These are phyloP conservation scores for Polyodon spathula DNA, from an alignment of 2,113 vertebrate genomes.

Conservation along the genomic window DNA sequence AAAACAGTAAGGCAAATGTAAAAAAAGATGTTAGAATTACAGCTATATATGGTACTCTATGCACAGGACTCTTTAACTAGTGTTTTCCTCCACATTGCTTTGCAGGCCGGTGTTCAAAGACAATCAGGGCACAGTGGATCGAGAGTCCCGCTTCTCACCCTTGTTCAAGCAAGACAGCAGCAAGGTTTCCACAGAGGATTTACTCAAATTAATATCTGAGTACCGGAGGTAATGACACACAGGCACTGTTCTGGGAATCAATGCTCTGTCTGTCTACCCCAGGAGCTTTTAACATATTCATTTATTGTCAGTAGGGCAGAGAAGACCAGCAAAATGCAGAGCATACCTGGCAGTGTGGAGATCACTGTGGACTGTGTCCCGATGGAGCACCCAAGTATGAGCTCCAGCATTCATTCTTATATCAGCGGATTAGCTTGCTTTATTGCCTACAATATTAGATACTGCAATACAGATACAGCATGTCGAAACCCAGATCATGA, in stretches of 20 bases:
- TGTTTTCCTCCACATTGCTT: constrained; percentile 15
- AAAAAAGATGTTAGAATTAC: too few relatives aligned
- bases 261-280: background rate
- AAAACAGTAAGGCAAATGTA: too few relatives aligned
- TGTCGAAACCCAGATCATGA: too few relatives aligned
- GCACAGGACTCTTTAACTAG: background rate
- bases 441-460: too few relatives aligned
- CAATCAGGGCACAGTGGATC: constrained; percentile 85
- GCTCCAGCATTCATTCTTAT: too few relatives aligned
- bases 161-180: constrained; percentile 92
- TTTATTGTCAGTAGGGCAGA: constrained; percentile 64
- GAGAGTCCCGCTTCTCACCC: constrained; percentile 88
- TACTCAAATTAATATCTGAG: constrained; percentile 83
- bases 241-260: background rate
- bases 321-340: constrained; percentile 89
- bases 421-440: too few relatives aligned
- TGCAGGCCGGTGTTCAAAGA: constrained; percentile 89
- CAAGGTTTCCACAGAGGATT: constrained; percentile 88
- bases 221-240: constrained; percentile 69
- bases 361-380: constrained; percentile 79
- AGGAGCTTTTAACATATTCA: background rate
- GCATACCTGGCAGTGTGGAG: constrained; percentile 82
- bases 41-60: too few relatives aligned
- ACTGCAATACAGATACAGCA: too few relatives aligned
- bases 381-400: constrained; percentile 88